Evolutionary conservation across 2,113 vertebrate genomes (phyloP).

Genomic region (Alaudala cheleensis): DNA sequence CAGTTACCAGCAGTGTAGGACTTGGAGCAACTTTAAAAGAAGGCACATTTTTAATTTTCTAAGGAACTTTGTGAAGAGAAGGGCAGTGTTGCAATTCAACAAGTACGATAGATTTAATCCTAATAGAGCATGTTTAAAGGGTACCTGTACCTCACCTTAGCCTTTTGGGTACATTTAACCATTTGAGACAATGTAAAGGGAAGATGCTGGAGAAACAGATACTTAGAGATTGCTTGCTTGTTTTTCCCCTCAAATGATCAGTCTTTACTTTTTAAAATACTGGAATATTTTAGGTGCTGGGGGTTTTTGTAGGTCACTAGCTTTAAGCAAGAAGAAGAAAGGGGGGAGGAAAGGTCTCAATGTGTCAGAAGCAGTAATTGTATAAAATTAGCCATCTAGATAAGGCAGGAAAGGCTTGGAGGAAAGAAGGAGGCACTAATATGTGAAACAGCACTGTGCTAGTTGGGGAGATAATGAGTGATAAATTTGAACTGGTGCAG

Average conservation of each 20-base stretch:
- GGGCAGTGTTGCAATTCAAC: background rate
- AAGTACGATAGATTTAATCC: background rate
- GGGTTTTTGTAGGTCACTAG: constrained; percentile 58
- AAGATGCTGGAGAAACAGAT: background rate
- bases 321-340: constrained; percentile 33
- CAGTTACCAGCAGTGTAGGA: background rate
- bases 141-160: background rate
- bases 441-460: constrained; percentile 29
- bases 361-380: constrained; percentile 64
- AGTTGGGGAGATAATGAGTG: constrained; percentile 55
- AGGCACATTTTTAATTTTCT: background rate
- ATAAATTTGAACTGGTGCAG: constrained; percentile 68
- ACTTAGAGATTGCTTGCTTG: background rate
- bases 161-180: background rate
- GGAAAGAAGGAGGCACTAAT: constrained; percentile 17
- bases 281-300: constrained; percentile 15
- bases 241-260: background rate
- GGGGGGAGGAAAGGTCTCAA: background rate
- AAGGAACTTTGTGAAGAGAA: background rate
- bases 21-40: background rate
- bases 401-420: constrained; percentile 40
- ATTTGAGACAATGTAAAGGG: background rate
- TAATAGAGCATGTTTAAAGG: background rate
- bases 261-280: background rate
- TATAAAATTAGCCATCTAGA: constrained; percentile 67